Evolutionary conservation across 2,113 vertebrate species (phyloP).

Genomic region (Megaleporinus macrocephalus): DNA sequence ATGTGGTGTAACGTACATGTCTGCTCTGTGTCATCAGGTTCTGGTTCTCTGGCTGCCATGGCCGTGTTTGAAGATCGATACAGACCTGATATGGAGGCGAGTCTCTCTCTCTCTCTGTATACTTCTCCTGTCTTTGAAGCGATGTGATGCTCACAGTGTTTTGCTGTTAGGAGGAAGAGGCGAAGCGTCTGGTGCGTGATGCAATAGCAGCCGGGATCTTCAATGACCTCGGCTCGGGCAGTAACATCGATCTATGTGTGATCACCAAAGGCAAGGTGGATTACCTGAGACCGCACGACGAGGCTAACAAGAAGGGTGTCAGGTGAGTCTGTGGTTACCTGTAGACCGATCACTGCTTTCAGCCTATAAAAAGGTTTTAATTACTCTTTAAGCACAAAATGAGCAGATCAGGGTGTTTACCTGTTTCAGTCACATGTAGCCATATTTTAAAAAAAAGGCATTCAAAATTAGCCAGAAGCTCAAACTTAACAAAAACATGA

Average conservation of each 20-base stretch:
- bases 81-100: slow-evolving; percentile 91
- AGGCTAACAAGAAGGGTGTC: slow-evolving; percentile 93
- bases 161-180: slow-evolving; percentile 85
- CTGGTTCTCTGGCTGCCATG: slow-evolving; percentile 96
- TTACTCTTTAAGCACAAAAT: too few species aligned
- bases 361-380: too few species aligned
- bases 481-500: too few species aligned
- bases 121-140: neutral
- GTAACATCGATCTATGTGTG: slow-evolving; percentile 95
- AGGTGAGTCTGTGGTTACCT: slow-evolving; percentile 75
- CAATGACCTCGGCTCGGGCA: slow-evolving; percentile 95
- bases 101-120: slow-evolving; percentile 17
- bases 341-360: too few species aligned
- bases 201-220: slow-evolving; percentile 95
- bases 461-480: too few species aligned
- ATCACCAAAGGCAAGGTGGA: slow-evolving; percentile 93
- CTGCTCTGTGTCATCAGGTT: slow-evolving; percentile 78
- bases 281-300: slow-evolving; percentile 88
- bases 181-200: slow-evolving; percentile 90
- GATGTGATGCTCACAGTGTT: neutral
- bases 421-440: too few species aligned
- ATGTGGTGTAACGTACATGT: slow-evolving; percentile 36
- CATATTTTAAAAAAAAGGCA: too few species aligned
- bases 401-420: too few species aligned
- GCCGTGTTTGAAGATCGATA: slow-evolving; percentile 96